These are phyloP conservation scores for Bombylius discolor DNA, from an alignment of 2,888 invertebrate genomes.

Conservation along the genomic window DNA sequence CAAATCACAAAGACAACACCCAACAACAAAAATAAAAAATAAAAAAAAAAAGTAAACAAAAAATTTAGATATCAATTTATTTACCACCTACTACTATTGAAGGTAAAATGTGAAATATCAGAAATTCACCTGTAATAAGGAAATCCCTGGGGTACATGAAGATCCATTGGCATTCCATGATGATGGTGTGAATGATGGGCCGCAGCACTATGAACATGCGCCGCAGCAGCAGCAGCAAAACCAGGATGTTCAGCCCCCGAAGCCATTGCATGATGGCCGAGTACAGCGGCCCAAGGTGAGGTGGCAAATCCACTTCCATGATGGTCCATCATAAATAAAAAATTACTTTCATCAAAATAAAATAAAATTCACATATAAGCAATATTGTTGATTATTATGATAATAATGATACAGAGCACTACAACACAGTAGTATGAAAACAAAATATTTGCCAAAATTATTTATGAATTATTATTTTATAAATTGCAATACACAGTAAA, in stretches of 20 bases:
- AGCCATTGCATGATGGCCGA: slow-evolving; percentile 44
- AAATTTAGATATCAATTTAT: no score
- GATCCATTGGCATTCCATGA: slow-evolving; percentile 74
- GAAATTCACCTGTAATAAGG: slow-evolving; percentile 68
- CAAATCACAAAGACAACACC: no score
- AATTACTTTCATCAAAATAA: not conserved
- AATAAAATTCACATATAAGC: not conserved
- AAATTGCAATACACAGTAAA: no score
- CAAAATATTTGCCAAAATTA: no score
- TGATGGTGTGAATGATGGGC: slow-evolving; percentile 38
- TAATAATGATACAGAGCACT: not conserved
- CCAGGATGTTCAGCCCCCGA: slow-evolving; percentile 26
- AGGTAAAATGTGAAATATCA: not conserved
- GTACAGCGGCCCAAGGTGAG: slow-evolving; percentile 68
- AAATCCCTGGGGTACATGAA: slow-evolving; percentile 83
- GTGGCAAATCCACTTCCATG: slow-evolving; percentile 59
- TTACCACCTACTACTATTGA: not conserved
- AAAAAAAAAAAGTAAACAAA: no score
- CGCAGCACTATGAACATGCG: slow-evolving; percentile 40
- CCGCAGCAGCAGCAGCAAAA: slow-evolving; percentile 30
- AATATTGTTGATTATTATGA: no score
- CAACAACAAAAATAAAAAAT: no score
- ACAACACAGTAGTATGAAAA: not conserved
- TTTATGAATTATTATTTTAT: no score
- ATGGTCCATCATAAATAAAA: slow-evolving; percentile 52